These are phyloP conservation scores for Dipus sagitta DNA, from an alignment of 2,797 vertebrate species.

Conservation along the genomic window DNA sequence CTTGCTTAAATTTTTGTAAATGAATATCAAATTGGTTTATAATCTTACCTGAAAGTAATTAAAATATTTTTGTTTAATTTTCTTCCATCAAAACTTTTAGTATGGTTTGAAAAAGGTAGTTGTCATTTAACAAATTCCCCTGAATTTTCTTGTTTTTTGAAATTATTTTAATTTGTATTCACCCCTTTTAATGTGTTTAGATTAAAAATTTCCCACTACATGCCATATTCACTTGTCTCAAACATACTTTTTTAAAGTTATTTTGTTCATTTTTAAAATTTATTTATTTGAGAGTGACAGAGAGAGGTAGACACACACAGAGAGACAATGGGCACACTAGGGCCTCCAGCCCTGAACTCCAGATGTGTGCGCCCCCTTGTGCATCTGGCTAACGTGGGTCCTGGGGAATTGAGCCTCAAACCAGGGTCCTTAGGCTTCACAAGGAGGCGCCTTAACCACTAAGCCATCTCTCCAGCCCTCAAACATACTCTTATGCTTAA, in stretches of 20 bases:
- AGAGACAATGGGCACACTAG: too few species aligned
- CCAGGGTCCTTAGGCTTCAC: too few species aligned
- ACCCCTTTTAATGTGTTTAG: background rate
- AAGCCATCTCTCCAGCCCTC: too few species aligned
- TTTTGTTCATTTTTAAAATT: too few species aligned
- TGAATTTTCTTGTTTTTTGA: background rate
- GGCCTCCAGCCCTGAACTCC: too few species aligned
- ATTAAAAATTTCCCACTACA: conserved; percentile 12
- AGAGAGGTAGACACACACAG: too few species aligned
- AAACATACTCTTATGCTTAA: background rate
- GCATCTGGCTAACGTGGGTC: too few species aligned
- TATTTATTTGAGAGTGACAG: too few species aligned
- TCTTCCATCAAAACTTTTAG: background rate
- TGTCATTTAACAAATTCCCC: background rate
- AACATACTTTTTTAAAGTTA: too few species aligned
- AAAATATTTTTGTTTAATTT: background rate
- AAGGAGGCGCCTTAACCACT: too few species aligned
- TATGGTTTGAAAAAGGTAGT: background rate
- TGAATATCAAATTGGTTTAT: conserved; percentile 2
- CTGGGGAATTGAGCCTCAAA: too few species aligned
- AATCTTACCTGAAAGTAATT: background rate
- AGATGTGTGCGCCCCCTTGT: too few species aligned
- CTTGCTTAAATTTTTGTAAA: background rate
- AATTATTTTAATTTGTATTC: conserved; percentile 10
- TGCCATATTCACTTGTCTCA: background rate